Percentiles rank a stretch among this genome's conserved stretches.
Evolutionary conservation across 1,140 invertebrate species (phyloP).

Genomic region (Musca vetustissima): DNA sequence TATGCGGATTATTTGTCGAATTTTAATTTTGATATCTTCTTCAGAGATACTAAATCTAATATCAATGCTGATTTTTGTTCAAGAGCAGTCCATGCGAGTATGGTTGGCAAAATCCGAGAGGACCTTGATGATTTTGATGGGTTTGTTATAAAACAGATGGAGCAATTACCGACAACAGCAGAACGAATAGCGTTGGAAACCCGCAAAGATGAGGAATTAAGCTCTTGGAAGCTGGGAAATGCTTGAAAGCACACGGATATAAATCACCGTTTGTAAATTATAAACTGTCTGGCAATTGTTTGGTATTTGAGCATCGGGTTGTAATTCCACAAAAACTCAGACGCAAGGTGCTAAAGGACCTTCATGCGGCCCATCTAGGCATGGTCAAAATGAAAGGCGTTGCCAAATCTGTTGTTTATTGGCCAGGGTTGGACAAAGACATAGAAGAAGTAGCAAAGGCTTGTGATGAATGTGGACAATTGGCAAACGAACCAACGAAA

Average conservation of each 20-base stretch:
- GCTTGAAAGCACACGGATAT: neutral
- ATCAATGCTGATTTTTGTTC: neutral
- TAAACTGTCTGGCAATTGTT: neutral
- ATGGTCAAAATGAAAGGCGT: conserved; percentile 54
- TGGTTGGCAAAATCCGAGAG: neutral
- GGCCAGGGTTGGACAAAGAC: conserved; percentile 32
- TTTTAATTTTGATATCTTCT: neutral
- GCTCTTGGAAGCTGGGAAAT: neutral
- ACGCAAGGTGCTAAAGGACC: conserved; percentile 39
- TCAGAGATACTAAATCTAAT: neutral
- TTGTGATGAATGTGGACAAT: conserved; percentile 38
- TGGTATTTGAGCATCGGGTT: conserved; percentile 2
- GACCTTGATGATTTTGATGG: neutral
- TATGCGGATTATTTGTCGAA: conserved; percentile 34
- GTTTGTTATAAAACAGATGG: neutral
- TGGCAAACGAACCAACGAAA: conserved; percentile 33
- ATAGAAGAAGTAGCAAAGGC: conserved; percentile 10
- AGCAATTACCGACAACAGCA: too few relatives aligned
- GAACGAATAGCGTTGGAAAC: too few relatives aligned
- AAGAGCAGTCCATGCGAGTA: too few relatives aligned
- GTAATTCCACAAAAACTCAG: conserved; percentile 19
- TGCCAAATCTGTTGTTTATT: conserved; percentile 55
- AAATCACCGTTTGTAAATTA: neutral
- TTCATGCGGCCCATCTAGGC: conserved; percentile 56
- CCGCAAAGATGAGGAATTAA: too few relatives aligned